Conservation (phyloP, 2,113 vertebrate genomes). For the Caranx melampygus region DNA sequence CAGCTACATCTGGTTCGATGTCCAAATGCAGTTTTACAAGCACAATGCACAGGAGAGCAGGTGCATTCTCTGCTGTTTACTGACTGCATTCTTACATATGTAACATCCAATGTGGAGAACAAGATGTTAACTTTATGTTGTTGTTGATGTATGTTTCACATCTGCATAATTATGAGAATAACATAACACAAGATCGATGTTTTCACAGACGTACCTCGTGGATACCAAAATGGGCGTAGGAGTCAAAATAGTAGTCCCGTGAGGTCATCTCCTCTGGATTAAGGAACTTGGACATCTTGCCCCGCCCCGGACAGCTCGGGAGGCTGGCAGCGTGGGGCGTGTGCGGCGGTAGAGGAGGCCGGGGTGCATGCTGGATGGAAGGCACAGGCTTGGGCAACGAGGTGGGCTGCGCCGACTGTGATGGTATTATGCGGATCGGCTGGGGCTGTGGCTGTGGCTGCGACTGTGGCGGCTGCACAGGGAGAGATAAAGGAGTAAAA, state of each 20-base stretch:
- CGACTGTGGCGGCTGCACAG: constrained; percentile 69
- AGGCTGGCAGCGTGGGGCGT: constrained; percentile 84
- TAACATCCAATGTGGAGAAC: neutral
- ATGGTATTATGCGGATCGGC: constrained; percentile 83
- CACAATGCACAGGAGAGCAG: too few relatives aligned
- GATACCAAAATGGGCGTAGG: constrained; percentile 98
- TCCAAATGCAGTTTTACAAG: neutral
- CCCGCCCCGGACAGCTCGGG: constrained; percentile 90
- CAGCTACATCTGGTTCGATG: neutral
- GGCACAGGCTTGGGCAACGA: constrained; percentile 89
- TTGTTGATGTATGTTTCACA: neutral
- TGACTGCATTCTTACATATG: neutral
- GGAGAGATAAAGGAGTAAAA: constrained; percentile 36
- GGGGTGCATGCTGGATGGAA: constrained; percentile 84
- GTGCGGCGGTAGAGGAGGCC: constrained; percentile 80
- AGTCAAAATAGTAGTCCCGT: constrained; percentile 98
- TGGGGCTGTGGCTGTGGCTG: constrained; percentile 69
- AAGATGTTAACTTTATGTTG: neutral
- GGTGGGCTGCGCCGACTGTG: constrained; percentile 89
- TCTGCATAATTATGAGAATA: neutral
- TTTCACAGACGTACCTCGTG: constrained; percentile 88
- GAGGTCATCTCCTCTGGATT: constrained; percentile 99
- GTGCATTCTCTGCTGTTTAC: neutral
- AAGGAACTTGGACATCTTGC: constrained; percentile 94
- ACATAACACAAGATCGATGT: neutral